phyloP scores from a whole-genome alignment of 2,888 invertebrate species.

The Drosophila prolongata region DNA sequence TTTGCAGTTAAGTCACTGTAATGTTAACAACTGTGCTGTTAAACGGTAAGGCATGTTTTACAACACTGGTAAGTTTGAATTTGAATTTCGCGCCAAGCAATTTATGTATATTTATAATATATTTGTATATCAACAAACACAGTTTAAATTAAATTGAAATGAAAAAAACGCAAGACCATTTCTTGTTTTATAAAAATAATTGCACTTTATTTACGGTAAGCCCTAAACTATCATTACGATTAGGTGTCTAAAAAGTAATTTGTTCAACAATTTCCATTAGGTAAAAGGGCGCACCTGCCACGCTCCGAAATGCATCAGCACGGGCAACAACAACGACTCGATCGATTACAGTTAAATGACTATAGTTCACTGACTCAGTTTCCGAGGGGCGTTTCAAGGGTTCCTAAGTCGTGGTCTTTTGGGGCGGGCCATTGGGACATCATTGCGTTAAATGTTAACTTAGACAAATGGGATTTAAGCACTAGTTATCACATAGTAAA shows the following conservation, averaged over 20 bases:
- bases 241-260: conserved; percentile 50
- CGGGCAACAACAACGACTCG: conserved; percentile 30
- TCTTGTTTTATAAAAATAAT: conserved; percentile 32
- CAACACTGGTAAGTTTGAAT: conserved; percentile 9
- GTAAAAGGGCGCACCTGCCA: conserved; percentile 25
- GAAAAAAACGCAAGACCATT: too few relatives aligned
- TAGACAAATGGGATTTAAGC: conserved; percentile 49
- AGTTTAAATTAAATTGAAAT: too few relatives aligned
- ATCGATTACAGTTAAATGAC: conserved; percentile 76
- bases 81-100: background rate
- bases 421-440: conserved; percentile 16
- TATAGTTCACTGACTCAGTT: conserved; percentile 72
- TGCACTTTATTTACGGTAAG: conserved; percentile 63
- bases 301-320: conserved; percentile 28
- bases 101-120: too few relatives aligned
- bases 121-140: too few relatives aligned
- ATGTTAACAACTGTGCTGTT: background rate
- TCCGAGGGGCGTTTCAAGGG: conserved; percentile 12
- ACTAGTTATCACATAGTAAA: conserved; percentile 78
- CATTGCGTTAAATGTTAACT: conserved; percentile 23
- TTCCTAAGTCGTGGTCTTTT: background rate
- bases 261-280: conserved; percentile 46
- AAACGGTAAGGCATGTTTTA: accelerated
- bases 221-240: conserved; percentile 27
- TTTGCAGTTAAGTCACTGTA: background rate